Base-by-base conservation (phyloP, 64 coral and sea anemone species). In the Platygyra sinensis region DNA sequence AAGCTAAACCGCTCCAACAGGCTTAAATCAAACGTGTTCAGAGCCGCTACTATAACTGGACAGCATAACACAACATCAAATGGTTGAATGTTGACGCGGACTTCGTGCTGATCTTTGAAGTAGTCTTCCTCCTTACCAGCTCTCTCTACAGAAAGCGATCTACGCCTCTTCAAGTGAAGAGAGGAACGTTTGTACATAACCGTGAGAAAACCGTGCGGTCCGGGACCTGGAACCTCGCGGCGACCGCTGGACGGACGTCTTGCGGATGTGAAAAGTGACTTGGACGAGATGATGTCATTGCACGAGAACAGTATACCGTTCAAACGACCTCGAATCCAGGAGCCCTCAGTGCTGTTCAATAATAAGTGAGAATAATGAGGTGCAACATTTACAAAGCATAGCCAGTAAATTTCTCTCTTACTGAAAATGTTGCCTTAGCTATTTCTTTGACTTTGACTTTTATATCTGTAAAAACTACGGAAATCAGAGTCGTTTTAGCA, bases 51-150 rank as follows among this genome's bases (percentile, higher is more conserved):
- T 10, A 89, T 60, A 51, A 78, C 71, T 24, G 97, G 97, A 72
- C 76, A 74, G 90, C 94, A 99, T 55, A 99, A 73, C 25, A 99
- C 94, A 38, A 99, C 72, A 93, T 99, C 97, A 77, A 99, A 69
- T 13, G 94, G 94, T 60, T 99, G 94, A 73, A 95, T 76, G 12
- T 84, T 79, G 39, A 99, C 84, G n/a, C 86, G 91, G 55, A 99
- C 72, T 67, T 96, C 95, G 36, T 96, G 95, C 55, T 96, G 95
- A 31, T 86, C 72, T 79, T 94, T 96, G n/a, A 87, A 91, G 69
- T 77, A 94, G 42, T 94, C 88, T 51, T 94, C 91, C 10, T 96
- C 95, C 39, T 90, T 94, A 18, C 65, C 85, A 46, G 84, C 46
- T 38, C 86, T 92, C 19, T 96, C 87, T 12, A 80, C 39, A 5